Evolutionary conservation across 2,888 invertebrate species (phyloP).

Genomic region (Meteorus cinctellus): DNA sequence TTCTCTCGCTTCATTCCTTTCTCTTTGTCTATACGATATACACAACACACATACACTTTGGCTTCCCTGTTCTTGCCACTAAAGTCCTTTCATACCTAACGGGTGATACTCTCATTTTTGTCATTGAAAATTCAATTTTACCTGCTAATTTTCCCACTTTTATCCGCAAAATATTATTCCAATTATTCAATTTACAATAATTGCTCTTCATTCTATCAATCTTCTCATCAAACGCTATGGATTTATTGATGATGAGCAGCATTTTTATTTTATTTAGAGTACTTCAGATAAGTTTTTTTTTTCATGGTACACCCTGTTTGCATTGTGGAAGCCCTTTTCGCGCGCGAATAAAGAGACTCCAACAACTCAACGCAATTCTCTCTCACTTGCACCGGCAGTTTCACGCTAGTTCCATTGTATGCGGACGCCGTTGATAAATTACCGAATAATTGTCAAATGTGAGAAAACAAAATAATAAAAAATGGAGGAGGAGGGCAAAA

Average conservation of each 20-base stretch:
- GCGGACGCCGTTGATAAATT: constrained; percentile 72
- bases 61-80: constrained; percentile 25
- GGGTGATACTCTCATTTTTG: constrained; percentile 43
- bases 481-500: constrained; percentile 44
- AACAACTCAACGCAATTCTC: constrained; percentile 56
- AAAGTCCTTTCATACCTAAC: constrained; percentile 51
- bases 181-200: neutral
- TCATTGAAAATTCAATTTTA: constrained; percentile 11
- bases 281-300: neutral
- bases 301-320: constrained; percentile 51
- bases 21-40: constrained; percentile 19
- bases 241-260: neutral
- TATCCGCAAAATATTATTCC: neutral
- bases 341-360: constrained; percentile 47
- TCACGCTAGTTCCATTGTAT: constrained; percentile 68
- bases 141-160: constrained; percentile 39
- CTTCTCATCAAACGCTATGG: neutral
- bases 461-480: constrained; percentile 61
- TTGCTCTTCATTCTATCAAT: neutral
- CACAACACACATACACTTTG: neutral
- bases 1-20: constrained; percentile 56
- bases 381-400: constrained; percentile 54
- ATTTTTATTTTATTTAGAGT: neutral
- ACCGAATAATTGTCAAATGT: constrained; percentile 73
- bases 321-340: constrained; percentile 41